Evolutionary conservation across 1,140 invertebrate species (phyloP).

Genomic region (Trachelipus rathkii): DNA sequence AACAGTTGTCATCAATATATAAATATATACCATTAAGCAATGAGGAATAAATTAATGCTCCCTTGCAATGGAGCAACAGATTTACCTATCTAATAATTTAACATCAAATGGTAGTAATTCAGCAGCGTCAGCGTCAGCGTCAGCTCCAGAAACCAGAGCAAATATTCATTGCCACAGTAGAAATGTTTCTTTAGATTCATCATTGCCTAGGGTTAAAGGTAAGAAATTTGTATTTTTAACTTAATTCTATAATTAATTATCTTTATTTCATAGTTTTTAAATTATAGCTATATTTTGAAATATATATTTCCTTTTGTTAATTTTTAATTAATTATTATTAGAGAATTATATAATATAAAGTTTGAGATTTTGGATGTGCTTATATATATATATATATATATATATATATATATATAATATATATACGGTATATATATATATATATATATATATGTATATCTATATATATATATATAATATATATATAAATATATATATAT

Average conservation of each 20-base stretch:
- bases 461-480: too few species aligned
- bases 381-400: too few species aligned
- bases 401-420: too few species aligned
- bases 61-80: neutral
- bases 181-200: conserved; percentile 6
- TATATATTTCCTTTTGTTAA: neutral
- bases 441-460: too few species aligned
- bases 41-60: conserved; percentile 5
- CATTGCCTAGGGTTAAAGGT: neutral
- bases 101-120: neutral
- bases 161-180: neutral
- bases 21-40: neutral
- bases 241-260: neutral
- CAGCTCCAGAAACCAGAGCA: neutral
- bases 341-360: neutral
- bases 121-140: neutral
- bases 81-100: neutral
- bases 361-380: too few species aligned
- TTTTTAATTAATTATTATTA: neutral
- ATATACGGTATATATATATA: too few species aligned
- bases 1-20: too few species aligned
- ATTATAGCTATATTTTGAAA: neutral
- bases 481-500: too few species aligned
- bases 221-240: neutral
- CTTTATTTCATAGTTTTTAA: neutral